Percentiles rank a stretch among this genome's conserved stretches.
These are phyloP conservation scores for Leptinotarsa texana DNA, from an alignment of 1,140 invertebrate species.

Conservation along the genomic window DNA sequence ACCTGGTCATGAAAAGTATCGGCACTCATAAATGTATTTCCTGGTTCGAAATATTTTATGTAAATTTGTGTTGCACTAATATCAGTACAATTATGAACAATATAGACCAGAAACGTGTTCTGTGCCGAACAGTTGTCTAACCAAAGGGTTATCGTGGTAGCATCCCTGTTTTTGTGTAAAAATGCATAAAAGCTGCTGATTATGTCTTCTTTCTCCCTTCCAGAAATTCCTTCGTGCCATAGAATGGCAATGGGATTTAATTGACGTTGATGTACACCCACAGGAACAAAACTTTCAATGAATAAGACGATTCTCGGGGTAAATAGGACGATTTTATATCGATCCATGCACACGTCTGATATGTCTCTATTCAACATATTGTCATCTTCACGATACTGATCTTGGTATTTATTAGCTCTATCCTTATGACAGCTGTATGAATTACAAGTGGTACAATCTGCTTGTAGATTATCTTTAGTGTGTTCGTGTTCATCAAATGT, in stretches of 20 bases:
- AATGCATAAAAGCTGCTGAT: slow-evolving; percentile 41
- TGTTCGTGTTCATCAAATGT: too few species aligned
- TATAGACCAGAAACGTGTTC: slow-evolving; percentile 40
- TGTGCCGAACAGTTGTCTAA: slow-evolving; percentile 42
- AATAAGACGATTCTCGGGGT: slow-evolving; percentile 40
- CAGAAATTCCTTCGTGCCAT: slow-evolving; percentile 41
- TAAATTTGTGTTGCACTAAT: slow-evolving; percentile 11
- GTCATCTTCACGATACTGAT: too few species aligned
- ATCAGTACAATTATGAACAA: slow-evolving; percentile 26
- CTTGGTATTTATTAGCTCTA: too few species aligned
- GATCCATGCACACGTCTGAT: slow-evolving; percentile 32
- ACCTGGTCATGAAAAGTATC: slow-evolving; percentile 31
- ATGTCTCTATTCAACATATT: too few species aligned
- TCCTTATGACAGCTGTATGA: too few species aligned
- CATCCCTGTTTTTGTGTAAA: slow-evolving; percentile 30
- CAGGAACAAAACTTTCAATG: slow-evolving; percentile 43
- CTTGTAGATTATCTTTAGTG: too few species aligned
- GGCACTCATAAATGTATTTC: slow-evolving; percentile 25
- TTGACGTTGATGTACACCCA: slow-evolving; percentile 23
- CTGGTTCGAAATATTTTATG: slow-evolving; percentile 28
- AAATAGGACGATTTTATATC: slow-evolving; percentile 42
- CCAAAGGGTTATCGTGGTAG: slow-evolving; percentile 31
- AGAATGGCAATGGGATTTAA: slow-evolving; percentile 34
- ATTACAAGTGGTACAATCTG: too few species aligned
- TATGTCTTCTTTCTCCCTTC: slow-evolving; percentile 45